Base-by-base conservation (phyloP, 2,797 vertebrate genomes). In the Centropyge bicolor region DNA sequence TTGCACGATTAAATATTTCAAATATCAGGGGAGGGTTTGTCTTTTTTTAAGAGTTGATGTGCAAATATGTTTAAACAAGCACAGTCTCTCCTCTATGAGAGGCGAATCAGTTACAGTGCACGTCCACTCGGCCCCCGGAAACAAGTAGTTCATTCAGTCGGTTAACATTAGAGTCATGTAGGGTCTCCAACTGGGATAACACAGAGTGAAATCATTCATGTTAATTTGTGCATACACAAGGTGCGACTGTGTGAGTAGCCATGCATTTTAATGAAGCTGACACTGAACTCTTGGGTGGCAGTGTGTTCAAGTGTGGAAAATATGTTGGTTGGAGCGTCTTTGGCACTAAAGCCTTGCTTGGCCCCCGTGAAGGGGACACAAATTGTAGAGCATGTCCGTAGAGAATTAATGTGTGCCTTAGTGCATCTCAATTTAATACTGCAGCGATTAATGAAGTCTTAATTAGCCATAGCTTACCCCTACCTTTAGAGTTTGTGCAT, bases 261-360 rank as follows among this genome's bases (percentile, higher is more conserved):
- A 80, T 79, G 89, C 84, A 90, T 91, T 89, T 91, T 88, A 92
- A 93, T 93, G 83, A 93, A 69, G 86, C 85, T 83, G 86, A 91
- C 83, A 78, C 73, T 51, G 78, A 86, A 76, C 80, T 89, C 81
- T 87, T 80, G 89, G 85, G 79, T 60, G 70, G 84, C 73, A 27
- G 87, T 81, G 84, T 86, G 87, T 85, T 93, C 86, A 87, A 86
- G 88, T 88, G 86, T 87, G 73, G 81, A 82, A 85, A 90, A 87
- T 83, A 87, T 82, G 76, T 65, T 74, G 84, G 67, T 83, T 80
- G 20, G 60, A 86, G 74, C 52, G 14, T 78, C 85, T 86, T 86
- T 90, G 86, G 85, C 87, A 83, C 60, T 63, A 48, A 70, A 87
- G 66, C 67, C 73, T 59, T 80, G 49, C 79, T 91, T 87, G 85